Percentiles rank a stretch among this genome's conserved stretches.
These are phyloP conservation scores for Podarcis lilfordi DNA, from an alignment of 2,797 vertebrate species.

Conservation along the genomic window DNA sequence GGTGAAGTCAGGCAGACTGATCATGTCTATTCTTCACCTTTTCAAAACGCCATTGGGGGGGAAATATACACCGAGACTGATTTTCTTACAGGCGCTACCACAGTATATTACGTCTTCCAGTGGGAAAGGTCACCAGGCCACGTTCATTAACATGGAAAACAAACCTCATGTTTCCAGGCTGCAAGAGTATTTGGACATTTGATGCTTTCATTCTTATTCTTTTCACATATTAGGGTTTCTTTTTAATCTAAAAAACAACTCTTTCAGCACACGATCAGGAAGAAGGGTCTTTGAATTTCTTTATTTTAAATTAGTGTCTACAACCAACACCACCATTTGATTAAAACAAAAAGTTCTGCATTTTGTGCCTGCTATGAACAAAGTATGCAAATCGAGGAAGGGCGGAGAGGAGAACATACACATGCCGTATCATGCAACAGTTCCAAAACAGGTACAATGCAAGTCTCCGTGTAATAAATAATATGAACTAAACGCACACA, in stretches of 20 bases:
- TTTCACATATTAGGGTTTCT: not conserved
- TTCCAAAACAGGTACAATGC: not conserved
- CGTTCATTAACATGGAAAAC: constrained; percentile 30
- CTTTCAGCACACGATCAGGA: not conserved
- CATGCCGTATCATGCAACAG: constrained; percentile 9
- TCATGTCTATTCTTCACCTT: constrained; percentile 13
- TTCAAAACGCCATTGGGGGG: not conserved
- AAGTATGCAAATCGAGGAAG: not conserved
- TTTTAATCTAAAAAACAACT: not conserved
- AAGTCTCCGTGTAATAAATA: not conserved
- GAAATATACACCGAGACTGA: not conserved
- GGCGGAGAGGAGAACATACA: not conserved
- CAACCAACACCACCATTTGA: not conserved
- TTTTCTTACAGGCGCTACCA: constrained; percentile 8
- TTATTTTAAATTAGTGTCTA: not conserved
- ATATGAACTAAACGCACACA: not conserved
- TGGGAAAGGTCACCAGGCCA: constrained; percentile 30
- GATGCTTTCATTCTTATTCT: not conserved
- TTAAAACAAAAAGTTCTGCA: not conserved
- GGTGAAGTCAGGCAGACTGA: constrained; percentile 27
- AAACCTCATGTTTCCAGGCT: not conserved
- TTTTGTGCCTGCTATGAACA: not conserved
- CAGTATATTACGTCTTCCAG: constrained; percentile 5
- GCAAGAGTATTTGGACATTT: not conserved
- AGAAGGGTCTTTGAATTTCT: not conserved